Evolutionary conservation across 2,113 vertebrate genomes (phyloP).

Genomic region (Dasyprocta punctata): DNA sequence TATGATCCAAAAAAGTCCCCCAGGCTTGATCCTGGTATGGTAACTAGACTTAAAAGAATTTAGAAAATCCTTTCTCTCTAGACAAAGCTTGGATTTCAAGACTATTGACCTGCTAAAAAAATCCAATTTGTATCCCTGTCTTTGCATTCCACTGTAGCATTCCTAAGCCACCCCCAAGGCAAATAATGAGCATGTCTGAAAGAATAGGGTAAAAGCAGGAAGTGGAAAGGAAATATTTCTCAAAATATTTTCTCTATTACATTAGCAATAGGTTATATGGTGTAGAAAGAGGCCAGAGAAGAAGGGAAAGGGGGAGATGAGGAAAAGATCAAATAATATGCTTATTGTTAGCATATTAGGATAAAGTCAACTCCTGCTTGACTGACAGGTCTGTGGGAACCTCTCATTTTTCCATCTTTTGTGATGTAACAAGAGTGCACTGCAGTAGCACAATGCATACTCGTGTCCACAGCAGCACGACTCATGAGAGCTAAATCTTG

Average conservation of each 20-base stretch:
- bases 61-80: conserved; percentile 15
- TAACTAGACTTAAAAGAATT: background rate
- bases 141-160: conserved; percentile 10
- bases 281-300: background rate
- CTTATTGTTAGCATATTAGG: background rate
- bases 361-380: background rate
- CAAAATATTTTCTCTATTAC: conserved; percentile 18
- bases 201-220: background rate
- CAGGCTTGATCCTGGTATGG: background rate
- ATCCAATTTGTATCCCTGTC: conserved; percentile 29
- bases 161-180: background rate
- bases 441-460: background rate
- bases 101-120: background rate
- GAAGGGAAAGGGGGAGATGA: background rate
- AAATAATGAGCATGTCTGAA: background rate
- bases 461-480: background rate
- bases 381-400: background rate
- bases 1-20: background rate
- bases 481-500: background rate
- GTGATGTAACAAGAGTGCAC: background rate
- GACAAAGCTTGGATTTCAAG: conserved; percentile 7
- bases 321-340: background rate
- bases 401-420: background rate
- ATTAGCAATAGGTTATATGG: background rate
- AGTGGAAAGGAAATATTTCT: background rate